These are phyloP conservation scores for Henricia sp. DNA, from an alignment of 53 echinoderm and acorn worm genomes.

Conservation along the genomic window DNA sequence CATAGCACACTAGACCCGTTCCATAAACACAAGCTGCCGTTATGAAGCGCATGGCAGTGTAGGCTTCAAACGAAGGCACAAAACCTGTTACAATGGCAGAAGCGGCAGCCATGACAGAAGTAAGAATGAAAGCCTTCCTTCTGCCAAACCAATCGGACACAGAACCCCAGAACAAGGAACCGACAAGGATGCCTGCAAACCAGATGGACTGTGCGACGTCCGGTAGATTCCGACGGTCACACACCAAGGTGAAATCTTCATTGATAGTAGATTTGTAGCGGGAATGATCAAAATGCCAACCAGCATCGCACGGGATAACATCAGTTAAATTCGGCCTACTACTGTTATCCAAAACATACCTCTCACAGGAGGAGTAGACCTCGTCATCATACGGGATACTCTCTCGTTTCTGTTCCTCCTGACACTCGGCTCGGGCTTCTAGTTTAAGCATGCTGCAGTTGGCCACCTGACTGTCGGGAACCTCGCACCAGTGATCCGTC, in stretches of 20 bases:
- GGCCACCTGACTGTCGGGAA: background rate
- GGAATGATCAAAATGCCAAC: slow-evolving; percentile 60
- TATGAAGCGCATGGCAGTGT: background rate
- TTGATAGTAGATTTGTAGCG: slow-evolving; percentile 64
- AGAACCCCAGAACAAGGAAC: slow-evolving; percentile 50
- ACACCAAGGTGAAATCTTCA: slow-evolving; percentile 56
- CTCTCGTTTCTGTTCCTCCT: slow-evolving; percentile 26
- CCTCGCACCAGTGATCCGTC: slow-evolving; percentile 59
- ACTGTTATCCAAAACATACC: background rate
- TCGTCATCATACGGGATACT: slow-evolving; percentile 36
- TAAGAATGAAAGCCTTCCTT: slow-evolving; percentile 1
- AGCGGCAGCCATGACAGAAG: background rate
- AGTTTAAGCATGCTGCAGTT: slow-evolving; percentile 31
- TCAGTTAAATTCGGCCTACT: slow-evolving; percentile 3
- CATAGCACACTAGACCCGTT: slow-evolving; percentile 6
- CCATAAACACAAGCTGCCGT: slow-evolving; percentile 20
- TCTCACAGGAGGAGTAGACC: slow-evolving; percentile 10
- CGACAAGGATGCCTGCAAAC: slow-evolving; percentile 51
- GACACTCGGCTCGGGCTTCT: too few relatives aligned
- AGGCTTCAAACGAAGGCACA: slow-evolving; percentile 1
- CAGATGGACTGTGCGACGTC: slow-evolving; percentile 56
- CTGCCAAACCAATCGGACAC: slow-evolving; percentile 48
- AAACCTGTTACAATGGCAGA: slow-evolving; percentile 14
- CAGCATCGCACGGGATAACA: slow-evolving; percentile 58
- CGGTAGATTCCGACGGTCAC: slow-evolving; percentile 37